Conservation (phyloP, 23 tunicate species). For the Halocynthia aurantium region DNA sequence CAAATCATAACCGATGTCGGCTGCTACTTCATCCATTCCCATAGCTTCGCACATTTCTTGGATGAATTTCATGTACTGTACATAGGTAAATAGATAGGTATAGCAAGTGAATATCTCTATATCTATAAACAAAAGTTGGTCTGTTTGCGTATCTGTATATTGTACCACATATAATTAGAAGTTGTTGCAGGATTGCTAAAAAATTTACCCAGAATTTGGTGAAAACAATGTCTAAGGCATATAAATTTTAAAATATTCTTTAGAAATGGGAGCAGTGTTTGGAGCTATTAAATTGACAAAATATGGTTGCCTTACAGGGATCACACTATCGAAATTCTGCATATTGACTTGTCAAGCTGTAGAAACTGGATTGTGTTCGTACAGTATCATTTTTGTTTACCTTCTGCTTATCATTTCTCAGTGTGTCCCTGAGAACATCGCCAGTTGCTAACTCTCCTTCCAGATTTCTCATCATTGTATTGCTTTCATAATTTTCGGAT, state of each 20-base stretch:
- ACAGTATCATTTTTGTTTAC: slow-evolving; percentile 10
- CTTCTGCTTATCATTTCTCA: slow-evolving; percentile 79
- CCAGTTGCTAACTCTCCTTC: slow-evolving; percentile 77
- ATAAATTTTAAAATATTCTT: not conserved
- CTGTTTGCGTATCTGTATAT: too few relatives aligned
- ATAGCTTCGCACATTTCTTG: slow-evolving; percentile 87
- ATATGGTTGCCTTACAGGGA: not conserved
- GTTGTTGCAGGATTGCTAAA: not conserved
- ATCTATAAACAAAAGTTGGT: too few relatives aligned
- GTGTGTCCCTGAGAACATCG: slow-evolving; percentile 77
- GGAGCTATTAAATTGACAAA: not conserved
- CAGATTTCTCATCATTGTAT: slow-evolving; percentile 48
- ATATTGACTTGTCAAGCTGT: not conserved
- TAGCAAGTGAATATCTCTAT: too few relatives aligned
- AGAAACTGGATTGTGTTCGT: not conserved
- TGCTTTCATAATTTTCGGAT: slow-evolving; percentile 36
- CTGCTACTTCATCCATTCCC: slow-evolving; percentile 65
- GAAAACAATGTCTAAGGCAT: not conserved
- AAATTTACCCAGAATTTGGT: not conserved
- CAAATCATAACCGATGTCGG: slow-evolving; percentile 77
- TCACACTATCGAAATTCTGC: not conserved
- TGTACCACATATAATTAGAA: too few relatives aligned
- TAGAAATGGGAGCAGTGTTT: not conserved
- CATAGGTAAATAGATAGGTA: not conserved
- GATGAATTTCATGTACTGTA: slow-evolving; percentile 66